Evolutionary conservation across 2,888 invertebrate genomes (phyloP).

Genomic region (Muschampia plurimacula): DNA sequence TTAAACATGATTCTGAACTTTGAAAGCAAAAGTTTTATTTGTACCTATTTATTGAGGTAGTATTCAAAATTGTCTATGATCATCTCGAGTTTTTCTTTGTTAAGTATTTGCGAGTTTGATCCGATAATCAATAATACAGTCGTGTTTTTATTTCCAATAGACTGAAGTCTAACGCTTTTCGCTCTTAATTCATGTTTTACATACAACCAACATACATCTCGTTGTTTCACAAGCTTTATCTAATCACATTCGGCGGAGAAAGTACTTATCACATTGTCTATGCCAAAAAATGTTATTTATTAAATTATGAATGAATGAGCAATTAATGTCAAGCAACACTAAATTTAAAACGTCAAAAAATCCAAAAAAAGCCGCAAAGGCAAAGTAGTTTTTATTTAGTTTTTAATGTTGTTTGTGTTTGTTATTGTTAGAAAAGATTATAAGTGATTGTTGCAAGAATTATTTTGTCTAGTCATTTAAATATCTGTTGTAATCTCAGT

Average conservation of each 20-base stretch:
- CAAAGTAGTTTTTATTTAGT: constrained; percentile 71
- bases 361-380: constrained; percentile 77
- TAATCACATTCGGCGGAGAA: constrained; percentile 14
- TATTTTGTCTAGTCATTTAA: constrained; percentile 76
- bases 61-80: constrained; percentile 16
- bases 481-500: constrained; percentile 63
- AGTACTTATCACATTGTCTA: constrained; percentile 48
- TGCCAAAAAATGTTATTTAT: constrained; percentile 56
- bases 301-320: constrained; percentile 73
- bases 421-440: constrained; percentile 63
- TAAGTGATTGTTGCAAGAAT: constrained; percentile 62
- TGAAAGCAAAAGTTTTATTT: too few species aligned
- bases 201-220: neutral
- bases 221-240: neutral
- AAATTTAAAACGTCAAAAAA: constrained; percentile 82
- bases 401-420: constrained; percentile 80
- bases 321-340: constrained; percentile 82
- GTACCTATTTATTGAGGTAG: too few species aligned
- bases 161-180: neutral
- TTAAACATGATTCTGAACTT: too few species aligned
- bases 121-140: constrained; percentile 2
- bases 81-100: constrained; percentile 12
- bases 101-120: neutral
- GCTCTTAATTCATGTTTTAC: neutral
- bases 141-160: neutral